These are phyloP conservation scores for Drosophila lutescens DNA, from an alignment of 2,888 invertebrate genomes.

Conservation along the genomic window DNA sequence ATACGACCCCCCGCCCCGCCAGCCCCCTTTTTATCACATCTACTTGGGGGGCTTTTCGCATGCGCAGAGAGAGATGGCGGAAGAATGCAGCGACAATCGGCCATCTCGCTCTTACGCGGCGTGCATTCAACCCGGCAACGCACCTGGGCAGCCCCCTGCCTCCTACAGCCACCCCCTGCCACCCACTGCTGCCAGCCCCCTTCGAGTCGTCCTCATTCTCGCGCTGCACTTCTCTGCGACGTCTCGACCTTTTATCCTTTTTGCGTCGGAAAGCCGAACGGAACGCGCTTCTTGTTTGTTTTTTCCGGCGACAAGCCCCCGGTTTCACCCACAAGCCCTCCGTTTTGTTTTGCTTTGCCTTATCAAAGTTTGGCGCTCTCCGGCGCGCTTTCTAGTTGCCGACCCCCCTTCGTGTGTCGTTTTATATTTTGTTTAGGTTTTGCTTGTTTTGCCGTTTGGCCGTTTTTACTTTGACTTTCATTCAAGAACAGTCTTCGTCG, in stretches of 20 bases:
- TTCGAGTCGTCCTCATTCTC: background rate
- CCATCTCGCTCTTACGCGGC: slow-evolving; percentile 48
- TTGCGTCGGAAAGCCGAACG: slow-evolving; percentile 46
- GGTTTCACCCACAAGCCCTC: slow-evolving; percentile 2
- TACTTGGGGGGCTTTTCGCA: slow-evolving; percentile 38
- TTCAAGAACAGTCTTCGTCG: slow-evolving; percentile 78
- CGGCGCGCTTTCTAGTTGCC: slow-evolving; percentile 51
- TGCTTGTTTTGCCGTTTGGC: slow-evolving; percentile 69
- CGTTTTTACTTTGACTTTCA: slow-evolving; percentile 83
- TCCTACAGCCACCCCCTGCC: slow-evolving; percentile 9
- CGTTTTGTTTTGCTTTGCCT: slow-evolving; percentile 62
- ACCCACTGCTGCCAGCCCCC: slow-evolving; percentile 4
- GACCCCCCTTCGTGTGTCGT: slow-evolving; percentile 42
- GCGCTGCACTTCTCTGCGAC: slow-evolving; percentile 17
- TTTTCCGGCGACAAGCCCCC: slow-evolving; percentile 44
- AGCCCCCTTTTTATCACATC: slow-evolving; percentile 44
- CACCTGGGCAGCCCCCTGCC: slow-evolving; percentile 42
- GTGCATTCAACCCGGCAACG: slow-evolving; percentile 75
- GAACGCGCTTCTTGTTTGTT: slow-evolving; percentile 58
- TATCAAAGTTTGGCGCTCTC: slow-evolving; percentile 74
- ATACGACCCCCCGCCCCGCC: slow-evolving; percentile 10
- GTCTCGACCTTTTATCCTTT: slow-evolving; percentile 55
- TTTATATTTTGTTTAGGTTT: slow-evolving; percentile 77
- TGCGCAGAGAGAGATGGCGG: slow-evolving; percentile 49
- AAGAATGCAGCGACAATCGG: slow-evolving; percentile 29